phyloP scores from a whole-genome alignment of 2,888 invertebrate genomes.

The Dicycla oo region DNA sequence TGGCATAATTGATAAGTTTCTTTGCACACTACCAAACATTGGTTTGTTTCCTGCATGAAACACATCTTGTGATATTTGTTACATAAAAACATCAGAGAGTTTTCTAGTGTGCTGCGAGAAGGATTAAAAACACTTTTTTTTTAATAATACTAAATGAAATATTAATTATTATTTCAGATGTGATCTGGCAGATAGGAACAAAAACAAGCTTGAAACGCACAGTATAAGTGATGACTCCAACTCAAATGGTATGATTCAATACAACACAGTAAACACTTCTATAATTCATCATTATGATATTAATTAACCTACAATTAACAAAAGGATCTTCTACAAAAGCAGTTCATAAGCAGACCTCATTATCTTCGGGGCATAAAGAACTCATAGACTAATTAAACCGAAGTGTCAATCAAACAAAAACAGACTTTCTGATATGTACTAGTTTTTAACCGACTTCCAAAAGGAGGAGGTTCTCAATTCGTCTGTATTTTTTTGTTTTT shows the following conservation, averaged over 20 bases:
- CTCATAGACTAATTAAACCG: too few species aligned
- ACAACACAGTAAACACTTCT: background rate
- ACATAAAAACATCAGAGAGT: background rate
- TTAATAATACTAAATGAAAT: too few species aligned
- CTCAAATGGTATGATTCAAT: conserved; percentile 71
- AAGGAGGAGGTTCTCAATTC: too few species aligned
- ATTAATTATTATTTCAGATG: conserved; percentile 69
- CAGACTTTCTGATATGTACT: too few species aligned
- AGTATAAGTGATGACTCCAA: conserved; percentile 72
- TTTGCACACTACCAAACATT: too few species aligned
- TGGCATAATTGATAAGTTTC: too few species aligned
- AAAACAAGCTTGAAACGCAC: conserved; percentile 76
- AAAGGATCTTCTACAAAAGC: background rate
- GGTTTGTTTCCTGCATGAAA: background rate
- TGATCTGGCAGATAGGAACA: conserved; percentile 76
- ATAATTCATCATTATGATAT: background rate
- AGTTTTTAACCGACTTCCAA: too few species aligned
- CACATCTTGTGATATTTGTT: background rate
- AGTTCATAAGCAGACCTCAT: too few species aligned
- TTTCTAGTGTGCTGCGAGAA: too few species aligned
- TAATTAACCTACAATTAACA: background rate
- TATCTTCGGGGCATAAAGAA: too few species aligned
- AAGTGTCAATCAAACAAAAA: too few species aligned
- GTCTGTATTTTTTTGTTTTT: too few species aligned
- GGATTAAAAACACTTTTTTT: background rate